Percentiles rank a stretch among this genome's conserved stretches.
phyloP scores from a whole-genome alignment of 1,140 invertebrate genomes.

The Drosophila funebris region DNA sequence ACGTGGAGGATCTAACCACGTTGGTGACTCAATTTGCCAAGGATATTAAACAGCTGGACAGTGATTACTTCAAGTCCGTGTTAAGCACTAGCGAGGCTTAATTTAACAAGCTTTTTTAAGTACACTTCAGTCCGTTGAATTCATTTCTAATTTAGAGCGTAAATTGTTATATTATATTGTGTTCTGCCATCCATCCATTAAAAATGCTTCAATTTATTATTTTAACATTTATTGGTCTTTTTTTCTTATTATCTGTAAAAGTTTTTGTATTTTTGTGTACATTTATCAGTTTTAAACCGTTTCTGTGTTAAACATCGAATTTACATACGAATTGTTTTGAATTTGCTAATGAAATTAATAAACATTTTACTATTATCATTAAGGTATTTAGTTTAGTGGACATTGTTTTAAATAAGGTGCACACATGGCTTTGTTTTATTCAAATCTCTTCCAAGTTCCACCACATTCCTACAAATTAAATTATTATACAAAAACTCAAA shows the following conservation, averaged over 20 bases:
- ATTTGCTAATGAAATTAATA: constrained; percentile 69
- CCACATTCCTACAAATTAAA: not conserved
- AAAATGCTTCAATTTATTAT: constrained; percentile 21
- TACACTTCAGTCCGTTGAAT: not conserved
- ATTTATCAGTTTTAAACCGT: constrained; percentile 61
- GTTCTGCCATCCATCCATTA: constrained; percentile 14
- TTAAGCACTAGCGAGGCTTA: constrained; percentile 47
- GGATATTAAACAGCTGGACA: constrained; percentile 75
- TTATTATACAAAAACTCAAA: not conserved
- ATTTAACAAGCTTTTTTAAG: not conserved
- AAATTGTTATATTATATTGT: too few relatives aligned
- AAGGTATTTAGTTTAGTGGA: constrained; percentile 62
- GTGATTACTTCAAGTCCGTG: constrained; percentile 70
- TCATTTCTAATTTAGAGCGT: not conserved
- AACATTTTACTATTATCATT: constrained; percentile 51
- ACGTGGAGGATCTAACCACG: constrained; percentile 69
- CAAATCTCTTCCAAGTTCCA: not conserved
- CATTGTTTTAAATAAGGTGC: constrained; percentile 60
- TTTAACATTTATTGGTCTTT: constrained; percentile 71
- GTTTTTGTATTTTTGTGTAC: constrained; percentile 31
- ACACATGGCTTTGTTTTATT: constrained; percentile 48
- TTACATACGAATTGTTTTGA: constrained; percentile 46
- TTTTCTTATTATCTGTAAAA: constrained; percentile 56
- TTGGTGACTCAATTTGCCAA: constrained; percentile 70
- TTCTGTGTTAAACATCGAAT: constrained; percentile 60